Conservation (phyloP, 2,888 invertebrate species). For the Drosophila testacea region DNA sequence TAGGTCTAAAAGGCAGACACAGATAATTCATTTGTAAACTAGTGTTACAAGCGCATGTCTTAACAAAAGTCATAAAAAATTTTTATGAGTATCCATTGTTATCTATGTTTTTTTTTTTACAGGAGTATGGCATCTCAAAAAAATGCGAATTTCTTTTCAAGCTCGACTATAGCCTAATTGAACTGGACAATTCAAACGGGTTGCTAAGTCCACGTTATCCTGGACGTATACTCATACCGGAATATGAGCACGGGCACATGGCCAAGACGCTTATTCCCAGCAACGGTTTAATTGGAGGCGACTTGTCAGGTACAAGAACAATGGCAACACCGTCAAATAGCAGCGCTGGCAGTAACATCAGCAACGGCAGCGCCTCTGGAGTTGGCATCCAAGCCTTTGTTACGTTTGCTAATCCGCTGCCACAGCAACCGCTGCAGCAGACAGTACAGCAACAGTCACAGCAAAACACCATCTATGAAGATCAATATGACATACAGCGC, state of each 20-base stretch:
- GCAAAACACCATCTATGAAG: conserved; percentile 87
- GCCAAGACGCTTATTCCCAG: conserved; percentile 71
- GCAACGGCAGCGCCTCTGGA: conserved; percentile 51
- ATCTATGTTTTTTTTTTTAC: conserved; percentile 62
- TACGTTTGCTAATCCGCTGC: conserved; percentile 76
- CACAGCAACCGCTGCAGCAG: conserved; percentile 39
- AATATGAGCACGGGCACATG: conserved; percentile 86
- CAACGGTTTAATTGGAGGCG: conserved; percentile 53
- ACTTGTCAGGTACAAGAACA: conserved; percentile 56
- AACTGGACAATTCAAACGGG: conserved; percentile 89
- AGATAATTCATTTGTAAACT: too few relatives aligned
- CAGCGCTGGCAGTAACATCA: conserved; percentile 52
- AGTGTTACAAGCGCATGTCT: too few relatives aligned
- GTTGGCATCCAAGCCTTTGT: conserved; percentile 79
- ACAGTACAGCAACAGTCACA: conserved; percentile 44
- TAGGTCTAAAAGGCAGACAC: too few relatives aligned
- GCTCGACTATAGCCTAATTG: conserved; percentile 88
- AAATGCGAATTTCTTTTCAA: conserved; percentile 88
- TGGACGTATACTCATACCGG: conserved; percentile 88
- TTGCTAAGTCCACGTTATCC: conserved; percentile 90
- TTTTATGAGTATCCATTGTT: not conserved
- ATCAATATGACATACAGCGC: conserved; percentile 86
- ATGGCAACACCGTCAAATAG: conserved; percentile 51
- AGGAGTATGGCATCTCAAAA: conserved; percentile 87
- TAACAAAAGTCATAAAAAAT: not conserved